These are phyloP conservation scores for Eulacestoma nigropectus DNA, from an alignment of 2,113 vertebrate species.

Conservation along the genomic window DNA sequence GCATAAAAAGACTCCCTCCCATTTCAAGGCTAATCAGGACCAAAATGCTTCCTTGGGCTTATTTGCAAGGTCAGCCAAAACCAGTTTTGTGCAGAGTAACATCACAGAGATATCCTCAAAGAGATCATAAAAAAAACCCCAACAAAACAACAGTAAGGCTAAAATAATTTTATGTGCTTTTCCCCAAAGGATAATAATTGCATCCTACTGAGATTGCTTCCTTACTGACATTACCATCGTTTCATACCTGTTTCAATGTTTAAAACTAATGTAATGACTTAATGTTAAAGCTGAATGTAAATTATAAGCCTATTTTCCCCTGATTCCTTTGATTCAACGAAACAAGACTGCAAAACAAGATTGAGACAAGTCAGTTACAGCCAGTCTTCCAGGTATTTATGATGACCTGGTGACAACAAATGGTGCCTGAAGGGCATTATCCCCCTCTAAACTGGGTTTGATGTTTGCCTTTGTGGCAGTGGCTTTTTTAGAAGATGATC, in stretches of 20 bases:
- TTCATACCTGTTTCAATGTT: neutral
- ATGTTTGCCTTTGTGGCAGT: neutral
- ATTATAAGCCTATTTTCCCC: neutral
- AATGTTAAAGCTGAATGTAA: neutral
- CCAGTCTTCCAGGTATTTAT: neutral
- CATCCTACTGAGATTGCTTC: neutral
- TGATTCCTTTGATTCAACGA: neutral
- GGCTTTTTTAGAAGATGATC: constrained; percentile 5
- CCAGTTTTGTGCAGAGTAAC: neutral
- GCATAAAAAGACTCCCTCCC: neutral
- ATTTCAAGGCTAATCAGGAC: neutral
- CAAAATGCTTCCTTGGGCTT: neutral
- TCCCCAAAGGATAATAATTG: neutral
- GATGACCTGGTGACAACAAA: neutral
- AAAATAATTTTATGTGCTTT: neutral
- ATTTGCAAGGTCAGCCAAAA: neutral
- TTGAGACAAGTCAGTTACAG: neutral
- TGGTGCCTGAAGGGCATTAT: neutral
- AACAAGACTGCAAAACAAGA: neutral
- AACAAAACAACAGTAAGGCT: neutral
- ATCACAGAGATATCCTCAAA: neutral
- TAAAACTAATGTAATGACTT: neutral
- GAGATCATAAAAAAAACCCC: neutral
- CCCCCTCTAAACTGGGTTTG: neutral
- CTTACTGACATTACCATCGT: neutral